Conservation (phyloP, 1,140 invertebrate species). For the Rhagoletis zephyria region DNA sequence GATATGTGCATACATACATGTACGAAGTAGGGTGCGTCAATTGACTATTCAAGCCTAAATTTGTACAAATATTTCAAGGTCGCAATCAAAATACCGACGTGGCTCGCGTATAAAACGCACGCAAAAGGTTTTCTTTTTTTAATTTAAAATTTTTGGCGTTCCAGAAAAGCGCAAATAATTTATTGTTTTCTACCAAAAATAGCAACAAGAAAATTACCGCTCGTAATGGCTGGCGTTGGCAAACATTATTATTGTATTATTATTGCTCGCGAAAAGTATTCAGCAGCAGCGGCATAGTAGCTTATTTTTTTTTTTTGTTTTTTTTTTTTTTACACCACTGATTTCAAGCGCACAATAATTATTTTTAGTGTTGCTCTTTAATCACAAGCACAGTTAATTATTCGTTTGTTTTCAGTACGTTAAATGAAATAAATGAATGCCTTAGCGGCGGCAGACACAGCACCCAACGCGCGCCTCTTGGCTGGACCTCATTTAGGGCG, state of each 20-base stretch:
- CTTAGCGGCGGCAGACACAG: not conserved
- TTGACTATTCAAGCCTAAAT: conserved; percentile 5
- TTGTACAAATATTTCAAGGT: conserved; percentile 31
- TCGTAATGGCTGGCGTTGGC: conserved; percentile 43
- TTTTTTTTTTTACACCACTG: not conserved
- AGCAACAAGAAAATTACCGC: conserved; percentile 46
- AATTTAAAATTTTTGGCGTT: not conserved
- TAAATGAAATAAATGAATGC: conserved; percentile 25
- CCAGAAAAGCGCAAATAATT: conserved; percentile 33
- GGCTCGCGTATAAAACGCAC: conserved; percentile 3
- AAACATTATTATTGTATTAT: conserved; percentile 34
- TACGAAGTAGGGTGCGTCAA: not conserved
- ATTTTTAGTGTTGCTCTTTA: conserved; percentile 7
- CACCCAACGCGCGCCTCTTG: not conserved
- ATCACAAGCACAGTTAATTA: conserved; percentile 18
- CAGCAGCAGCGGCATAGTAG: not conserved
- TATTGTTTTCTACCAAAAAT: conserved; percentile 31
- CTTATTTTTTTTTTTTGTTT: not conserved
- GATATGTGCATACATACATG: not conserved
- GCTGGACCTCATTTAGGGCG: conserved; percentile 19
- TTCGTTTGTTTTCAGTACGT: conserved; percentile 7
- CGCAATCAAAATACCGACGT: conserved; percentile 44
- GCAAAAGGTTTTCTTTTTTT: not conserved
- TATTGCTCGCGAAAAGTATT: conserved; percentile 13
- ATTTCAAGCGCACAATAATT: not conserved